These are phyloP conservation scores for Pocillopora damicornis DNA, from an alignment of 64 coral and sea anemone genomes.

Conservation along the genomic window DNA sequence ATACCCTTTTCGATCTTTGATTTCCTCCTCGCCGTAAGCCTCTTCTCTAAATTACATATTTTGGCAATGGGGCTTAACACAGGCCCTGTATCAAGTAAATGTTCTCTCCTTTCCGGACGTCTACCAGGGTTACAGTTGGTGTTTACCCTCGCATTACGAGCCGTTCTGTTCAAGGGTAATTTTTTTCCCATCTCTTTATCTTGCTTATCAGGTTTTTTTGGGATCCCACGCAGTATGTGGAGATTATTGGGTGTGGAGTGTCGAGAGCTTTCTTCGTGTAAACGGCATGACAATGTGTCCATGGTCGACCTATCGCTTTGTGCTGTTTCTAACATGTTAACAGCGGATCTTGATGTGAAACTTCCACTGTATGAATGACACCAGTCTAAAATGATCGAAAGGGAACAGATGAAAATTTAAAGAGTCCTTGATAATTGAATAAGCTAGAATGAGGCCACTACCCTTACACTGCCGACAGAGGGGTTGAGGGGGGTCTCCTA, in stretches of 20 bases:
- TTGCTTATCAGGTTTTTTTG: background rate
- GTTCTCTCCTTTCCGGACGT: background rate
- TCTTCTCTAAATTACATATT: slow-evolving; percentile 4
- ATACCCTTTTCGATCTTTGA: background rate
- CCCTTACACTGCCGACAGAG: too few relatives aligned
- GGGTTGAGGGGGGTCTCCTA: too few relatives aligned
- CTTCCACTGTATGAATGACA: background rate
- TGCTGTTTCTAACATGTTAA: background rate
- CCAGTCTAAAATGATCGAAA: background rate
- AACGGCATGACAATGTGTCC: background rate
- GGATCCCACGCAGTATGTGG: background rate
- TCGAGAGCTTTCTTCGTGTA: background rate
- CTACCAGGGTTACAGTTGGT: background rate
- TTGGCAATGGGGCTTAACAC: background rate
- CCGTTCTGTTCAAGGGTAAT: background rate
- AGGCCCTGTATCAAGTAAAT: background rate
- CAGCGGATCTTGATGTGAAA: background rate
- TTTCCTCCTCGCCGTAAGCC: background rate
- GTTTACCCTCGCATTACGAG: background rate
- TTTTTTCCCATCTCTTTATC: background rate
- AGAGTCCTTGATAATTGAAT: too few relatives aligned
- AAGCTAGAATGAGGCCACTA: too few relatives aligned
- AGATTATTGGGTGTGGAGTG: background rate
- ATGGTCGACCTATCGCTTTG: background rate
- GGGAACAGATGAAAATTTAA: background rate